Base-by-base conservation (phyloP, 2,797 vertebrate genomes). In the Decapterus maruadsi region DNA sequence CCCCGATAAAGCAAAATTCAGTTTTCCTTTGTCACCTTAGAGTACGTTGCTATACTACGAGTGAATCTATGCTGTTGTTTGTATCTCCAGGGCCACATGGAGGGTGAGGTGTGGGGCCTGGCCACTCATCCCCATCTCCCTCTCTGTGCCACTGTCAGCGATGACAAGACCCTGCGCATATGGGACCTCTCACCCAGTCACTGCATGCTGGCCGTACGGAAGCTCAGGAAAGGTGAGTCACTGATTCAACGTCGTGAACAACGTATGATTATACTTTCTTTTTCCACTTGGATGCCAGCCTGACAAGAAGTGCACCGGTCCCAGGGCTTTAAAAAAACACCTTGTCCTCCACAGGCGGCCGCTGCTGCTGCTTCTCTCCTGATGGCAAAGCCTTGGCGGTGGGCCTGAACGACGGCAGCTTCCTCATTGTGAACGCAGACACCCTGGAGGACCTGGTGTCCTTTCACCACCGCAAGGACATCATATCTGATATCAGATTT, bases 161-260 rank as follows among this genome's bases (percentile, higher is more conserved):
- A 99, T 91, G 98, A 99, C 93, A 99, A 96, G 95, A 99, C 98
- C 72, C 95, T 99, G 89, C 96, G 98, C 90, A 99, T 99, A 94
- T 99, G 98, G 98, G 98, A 99, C 93, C 97, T 99, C 61, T 99
- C 98, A 62, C 97, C 98, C 81, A 99, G 97, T 94, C 98, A 99
- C 91, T 99, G 98, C 93, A 99, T 99, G 98, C 92, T 99, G 87
- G 98, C 98, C 57, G 98, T 99, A 87, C 98, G 98, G 92, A 99
- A 99, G 93, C 95, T 99, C 90, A 97, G 96, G 85, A 99, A 99
- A 94, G 98, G 98, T 99, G 96, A 96, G 95, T 87, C 81, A 82
- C 56, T 6, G n/a, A 63, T 81, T 59, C 64, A 43, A 54, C 57
- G 3, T 26, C 8, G 26, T 26, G 26, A 26, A 26, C 26, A 50